Evolutionary conservation across 2,888 invertebrate genomes (phyloP).

Genomic region (Caradrina clavipalpis): DNA sequence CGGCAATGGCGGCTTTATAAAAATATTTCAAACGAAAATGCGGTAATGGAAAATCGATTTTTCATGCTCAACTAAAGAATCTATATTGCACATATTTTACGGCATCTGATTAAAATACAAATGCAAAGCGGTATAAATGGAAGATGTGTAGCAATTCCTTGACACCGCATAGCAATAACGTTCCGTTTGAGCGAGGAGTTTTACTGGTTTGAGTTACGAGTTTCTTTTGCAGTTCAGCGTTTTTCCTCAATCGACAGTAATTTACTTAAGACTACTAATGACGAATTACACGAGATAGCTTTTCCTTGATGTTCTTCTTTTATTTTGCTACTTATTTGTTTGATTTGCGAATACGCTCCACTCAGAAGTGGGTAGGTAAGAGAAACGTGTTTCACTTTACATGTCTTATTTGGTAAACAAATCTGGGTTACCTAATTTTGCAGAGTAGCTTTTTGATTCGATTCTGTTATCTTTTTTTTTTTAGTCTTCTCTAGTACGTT

Average conservation of each 20-base stretch:
- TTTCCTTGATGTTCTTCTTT: constrained; percentile 39
- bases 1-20: background rate
- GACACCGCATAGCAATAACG: constrained; percentile 45
- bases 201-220: constrained; percentile 43
- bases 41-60: background rate
- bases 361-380: background rate
- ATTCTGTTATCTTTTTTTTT: too few relatives aligned
- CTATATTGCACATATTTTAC: constrained; percentile 10
- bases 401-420: background rate
- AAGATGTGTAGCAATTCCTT: constrained; percentile 41
- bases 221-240: constrained; percentile 23
- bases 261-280: constrained; percentile 47
- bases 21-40: background rate
- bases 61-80: background rate
- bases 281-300: constrained; percentile 46
- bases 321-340: constrained; percentile 11
- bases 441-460: too few relatives aligned
- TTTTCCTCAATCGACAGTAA: constrained; percentile 45
- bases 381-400: background rate
- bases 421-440: background rate
- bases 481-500: too few relatives aligned
- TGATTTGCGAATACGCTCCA: constrained; percentile 16
- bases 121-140: constrained; percentile 41
- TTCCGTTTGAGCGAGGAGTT: constrained; percentile 42
- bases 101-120: constrained; percentile 24